Base-by-base conservation (phyloP, 2,113 vertebrate genomes). In the Promerops cafer region DNA sequence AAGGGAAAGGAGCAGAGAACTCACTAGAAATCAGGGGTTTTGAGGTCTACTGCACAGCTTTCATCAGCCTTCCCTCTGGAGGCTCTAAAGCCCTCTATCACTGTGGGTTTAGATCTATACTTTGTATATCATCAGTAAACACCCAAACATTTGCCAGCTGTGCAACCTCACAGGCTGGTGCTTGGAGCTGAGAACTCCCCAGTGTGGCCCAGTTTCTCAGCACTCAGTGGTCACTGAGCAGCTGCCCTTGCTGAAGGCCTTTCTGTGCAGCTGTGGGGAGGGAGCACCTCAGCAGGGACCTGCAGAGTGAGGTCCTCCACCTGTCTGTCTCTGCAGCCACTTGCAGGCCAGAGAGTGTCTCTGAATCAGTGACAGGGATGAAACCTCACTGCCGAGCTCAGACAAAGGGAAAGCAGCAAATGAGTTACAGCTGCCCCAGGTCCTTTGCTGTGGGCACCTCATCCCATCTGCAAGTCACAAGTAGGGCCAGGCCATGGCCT, bases 21-120 rank as follows among this genome's bases (percentile, higher is more conserved):
- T 97, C 70, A 50, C 96, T 97, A 94, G 97, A 96, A 95, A 95
- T 66, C 87, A 93, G 92, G 89, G 37, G 86, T 86, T 97, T 94
- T 80, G 57, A 91, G 77, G 81, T 84, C 45, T 82, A 37, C 31
- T 13, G 54, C 81, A 91, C 68, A 95, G 76, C 63, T 90, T 63
- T 75, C 65, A 57, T 33, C 30, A 77, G 45, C 82, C 40, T 70
- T 86, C 65, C 64, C 40, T 42, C 54, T 15, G 35, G 37, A 59
- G 56, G 39, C 71, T 70, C n/a, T 65, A 56, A 80, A 94, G 82
- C 56, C 40, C 49, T 85, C 42, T 17, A 33, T 86, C 60, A 72
- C n/a, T n/a, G 56, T 50, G 20, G 17, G 21, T 93, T 53, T 83
- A 33, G 60, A 83, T 19, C 35, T 9, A 6, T 6, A 18, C 50